These are phyloP conservation scores for Maccullochella peelii DNA, from an alignment of 2,113 vertebrate genomes.

Conservation along the genomic window DNA sequence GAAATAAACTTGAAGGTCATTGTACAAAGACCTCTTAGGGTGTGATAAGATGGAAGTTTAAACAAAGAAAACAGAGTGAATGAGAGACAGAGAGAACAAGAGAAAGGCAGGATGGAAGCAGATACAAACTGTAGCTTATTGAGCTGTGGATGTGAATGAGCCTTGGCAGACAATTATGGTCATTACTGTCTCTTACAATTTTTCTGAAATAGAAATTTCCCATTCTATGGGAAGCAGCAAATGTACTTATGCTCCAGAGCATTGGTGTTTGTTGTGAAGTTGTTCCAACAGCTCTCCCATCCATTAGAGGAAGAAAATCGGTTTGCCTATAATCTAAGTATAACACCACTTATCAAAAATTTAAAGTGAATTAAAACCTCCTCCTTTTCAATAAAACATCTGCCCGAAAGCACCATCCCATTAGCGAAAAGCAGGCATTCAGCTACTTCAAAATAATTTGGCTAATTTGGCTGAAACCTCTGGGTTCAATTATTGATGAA, in stretches of 20 bases:
- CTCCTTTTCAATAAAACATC: constrained; percentile 78
- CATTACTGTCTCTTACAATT: constrained; percentile 72
- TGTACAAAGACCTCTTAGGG: not conserved
- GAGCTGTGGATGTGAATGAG: constrained; percentile 65
- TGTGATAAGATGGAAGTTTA: not conserved
- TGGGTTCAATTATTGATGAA: constrained; percentile 72
- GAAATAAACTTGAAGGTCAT: constrained; percentile 15
- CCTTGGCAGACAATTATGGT: constrained; percentile 70
- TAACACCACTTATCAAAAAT: constrained; percentile 74
- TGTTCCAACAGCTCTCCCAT: constrained; percentile 53
- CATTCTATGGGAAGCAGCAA: constrained; percentile 37
- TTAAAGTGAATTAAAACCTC: constrained; percentile 71
- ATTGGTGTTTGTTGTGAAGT: constrained; percentile 60
- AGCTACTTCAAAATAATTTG: constrained; percentile 72
- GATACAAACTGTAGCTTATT: constrained; percentile 54
- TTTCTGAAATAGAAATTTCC: constrained; percentile 59
- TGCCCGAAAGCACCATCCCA: constrained; percentile 61
- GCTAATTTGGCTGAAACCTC: constrained; percentile 71
- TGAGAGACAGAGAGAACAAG: not conserved
- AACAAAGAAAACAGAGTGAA: constrained; percentile 6
- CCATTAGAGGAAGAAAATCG: constrained; percentile 55
- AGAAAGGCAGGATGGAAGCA: constrained; percentile 30
- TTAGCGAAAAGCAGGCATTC: constrained; percentile 64
- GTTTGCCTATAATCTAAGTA: constrained; percentile 73
- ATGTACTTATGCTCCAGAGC: constrained; percentile 54